Evolutionary conservation across 2,797 vertebrate genomes (phyloP).

Genomic region (Tragopan temminckii): DNA sequence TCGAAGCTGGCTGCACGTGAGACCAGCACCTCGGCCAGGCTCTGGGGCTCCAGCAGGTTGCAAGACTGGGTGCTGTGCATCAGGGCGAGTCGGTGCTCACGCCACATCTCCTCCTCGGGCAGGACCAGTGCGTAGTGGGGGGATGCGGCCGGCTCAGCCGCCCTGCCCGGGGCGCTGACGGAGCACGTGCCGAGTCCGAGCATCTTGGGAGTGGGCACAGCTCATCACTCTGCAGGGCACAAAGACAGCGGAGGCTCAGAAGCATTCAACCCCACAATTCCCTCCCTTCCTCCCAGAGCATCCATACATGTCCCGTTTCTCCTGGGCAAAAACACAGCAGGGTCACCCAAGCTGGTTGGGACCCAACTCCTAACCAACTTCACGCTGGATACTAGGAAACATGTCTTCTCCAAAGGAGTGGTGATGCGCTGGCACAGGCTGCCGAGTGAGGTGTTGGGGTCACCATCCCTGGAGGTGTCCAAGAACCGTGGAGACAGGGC

Average conservation of each 20-base stretch:
- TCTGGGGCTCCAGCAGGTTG: slow-evolving; percentile 85
- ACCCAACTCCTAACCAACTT: not conserved
- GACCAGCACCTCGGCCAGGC: slow-evolving; percentile 82
- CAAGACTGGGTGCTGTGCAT: slow-evolving; percentile 81
- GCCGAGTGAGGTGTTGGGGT: not conserved
- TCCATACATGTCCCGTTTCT: rapidly evolving
- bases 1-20: slow-evolving; percentile 85
- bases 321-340: not conserved
- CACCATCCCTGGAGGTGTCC: not conserved
- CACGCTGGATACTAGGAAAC: not conserved
- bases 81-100: slow-evolving; percentile 84
- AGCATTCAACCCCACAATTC: rapidly evolving
- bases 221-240: slow-evolving; percentile 88
- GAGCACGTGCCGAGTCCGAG: slow-evolving; percentile 89
- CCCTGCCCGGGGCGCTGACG: slow-evolving; percentile 64
- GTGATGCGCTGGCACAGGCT: not conserved
- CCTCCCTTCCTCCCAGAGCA: not conserved
- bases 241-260: not conserved
- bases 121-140: slow-evolving; percentile 83
- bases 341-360: not conserved
- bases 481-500: not conserved
- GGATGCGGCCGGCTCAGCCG: slow-evolving; percentile 77
- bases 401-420: not conserved
- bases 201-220: slow-evolving; percentile 86
- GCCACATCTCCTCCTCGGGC: slow-evolving; percentile 89